These are phyloP conservation scores for Chrysotoxum bicinctum DNA, from an alignment of 2,888 invertebrate genomes.

Conservation along the genomic window DNA sequence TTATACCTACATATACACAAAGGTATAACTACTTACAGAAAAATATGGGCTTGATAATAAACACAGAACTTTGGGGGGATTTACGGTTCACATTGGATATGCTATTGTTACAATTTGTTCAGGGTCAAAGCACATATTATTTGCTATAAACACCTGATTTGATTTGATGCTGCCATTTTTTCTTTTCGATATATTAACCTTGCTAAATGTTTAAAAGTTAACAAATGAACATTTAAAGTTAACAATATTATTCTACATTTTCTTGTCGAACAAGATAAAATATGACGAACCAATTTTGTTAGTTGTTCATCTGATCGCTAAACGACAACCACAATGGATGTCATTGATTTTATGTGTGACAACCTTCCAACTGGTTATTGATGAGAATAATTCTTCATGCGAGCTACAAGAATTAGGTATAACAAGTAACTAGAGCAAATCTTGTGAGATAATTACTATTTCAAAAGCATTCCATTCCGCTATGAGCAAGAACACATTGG, in stretches of 20 bases:
- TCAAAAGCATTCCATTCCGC: constrained; percentile 53
- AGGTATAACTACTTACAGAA: no score
- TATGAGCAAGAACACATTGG: constrained; percentile 10
- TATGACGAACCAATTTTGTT: not conserved
- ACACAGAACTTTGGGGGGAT: no score
- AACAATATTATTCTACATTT: not conserved
- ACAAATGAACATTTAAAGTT: not conserved
- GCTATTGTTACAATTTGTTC: no score
- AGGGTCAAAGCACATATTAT: no score
- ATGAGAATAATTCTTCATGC: constrained; percentile 16
- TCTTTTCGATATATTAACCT: no score
- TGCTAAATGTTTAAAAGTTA: no score
- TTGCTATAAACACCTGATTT: no score
- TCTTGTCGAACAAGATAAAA: not conserved
- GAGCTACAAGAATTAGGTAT: not conserved
- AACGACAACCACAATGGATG: not conserved
- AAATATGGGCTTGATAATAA: no score
- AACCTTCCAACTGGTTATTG: constrained; percentile 60
- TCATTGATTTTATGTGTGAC: not conserved
- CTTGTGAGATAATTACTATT: constrained; percentile 14
- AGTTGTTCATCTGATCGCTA: not conserved
- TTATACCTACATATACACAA: no score
- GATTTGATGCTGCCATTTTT: no score
- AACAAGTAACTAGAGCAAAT: constrained; percentile 54
- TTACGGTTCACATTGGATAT: no score